These are phyloP conservation scores for Isichthys henryi DNA, from an alignment of 2,113 vertebrate genomes.

Conservation along the genomic window DNA sequence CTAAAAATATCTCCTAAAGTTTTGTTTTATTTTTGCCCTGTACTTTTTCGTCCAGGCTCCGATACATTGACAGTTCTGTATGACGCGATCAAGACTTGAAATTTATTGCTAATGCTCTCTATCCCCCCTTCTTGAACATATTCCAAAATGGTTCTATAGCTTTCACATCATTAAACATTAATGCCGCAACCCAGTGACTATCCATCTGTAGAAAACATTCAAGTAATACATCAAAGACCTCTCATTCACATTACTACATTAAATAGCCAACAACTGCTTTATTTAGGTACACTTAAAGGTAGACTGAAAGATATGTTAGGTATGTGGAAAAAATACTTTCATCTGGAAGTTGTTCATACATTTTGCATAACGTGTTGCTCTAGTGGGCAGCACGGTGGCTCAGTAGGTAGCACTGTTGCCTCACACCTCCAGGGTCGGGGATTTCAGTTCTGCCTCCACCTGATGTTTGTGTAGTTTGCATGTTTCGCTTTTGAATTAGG, in stretches of 20 bases:
- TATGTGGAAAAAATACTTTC: neutral
- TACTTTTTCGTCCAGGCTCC: neutral
- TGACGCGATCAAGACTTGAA: neutral
- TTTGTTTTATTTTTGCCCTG: neutral
- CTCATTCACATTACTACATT: neutral
- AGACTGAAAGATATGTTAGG: neutral
- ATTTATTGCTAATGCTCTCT: neutral
- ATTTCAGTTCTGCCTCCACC: neutral
- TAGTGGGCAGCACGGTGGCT: neutral
- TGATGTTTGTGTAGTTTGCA: neutral
- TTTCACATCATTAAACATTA: neutral
- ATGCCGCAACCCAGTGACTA: neutral
- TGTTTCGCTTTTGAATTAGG: neutral
- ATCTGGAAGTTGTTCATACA: neutral
- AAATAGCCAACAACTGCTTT: neutral
- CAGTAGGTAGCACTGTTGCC: neutral
- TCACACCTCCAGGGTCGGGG: neutral
- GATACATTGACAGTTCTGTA: neutral
- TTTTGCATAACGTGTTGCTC: neutral
- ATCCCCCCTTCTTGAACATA: neutral
- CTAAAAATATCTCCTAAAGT: neutral
- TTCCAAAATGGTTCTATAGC: neutral
- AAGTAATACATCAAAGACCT: neutral
- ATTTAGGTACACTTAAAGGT: neutral
- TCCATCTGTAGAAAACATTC: neutral